phyloP scores from a whole-genome alignment of 2,797 vertebrate genomes.

The Lophotriccus pileatus region DNA sequence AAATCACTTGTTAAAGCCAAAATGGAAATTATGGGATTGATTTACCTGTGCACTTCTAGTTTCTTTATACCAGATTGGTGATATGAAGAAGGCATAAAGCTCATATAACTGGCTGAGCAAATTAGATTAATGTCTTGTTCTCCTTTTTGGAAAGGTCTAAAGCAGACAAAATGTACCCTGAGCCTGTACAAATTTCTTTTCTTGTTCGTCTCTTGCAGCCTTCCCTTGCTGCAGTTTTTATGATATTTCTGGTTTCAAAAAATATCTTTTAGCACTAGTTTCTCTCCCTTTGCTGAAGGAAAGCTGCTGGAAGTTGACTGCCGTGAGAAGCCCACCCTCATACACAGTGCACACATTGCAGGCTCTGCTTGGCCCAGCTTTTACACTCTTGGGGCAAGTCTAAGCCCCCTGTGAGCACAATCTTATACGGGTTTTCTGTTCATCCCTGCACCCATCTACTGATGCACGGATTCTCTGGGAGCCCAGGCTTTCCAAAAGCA shows the following conservation, averaged over 20 bases:
- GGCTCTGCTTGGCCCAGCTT: neutral
- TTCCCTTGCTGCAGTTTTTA: neutral
- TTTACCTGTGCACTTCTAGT: conserved; percentile 13
- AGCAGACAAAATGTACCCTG: conserved; percentile 29
- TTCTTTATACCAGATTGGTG: conserved; percentile 34
- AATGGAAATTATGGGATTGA: conserved; percentile 57
- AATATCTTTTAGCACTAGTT: neutral
- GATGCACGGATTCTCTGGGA: neutral
- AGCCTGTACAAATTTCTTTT: neutral
- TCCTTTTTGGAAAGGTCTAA: conserved; percentile 21
- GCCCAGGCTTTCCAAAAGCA: neutral
- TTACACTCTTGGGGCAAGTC: neutral
- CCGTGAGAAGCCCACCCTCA: neutral
- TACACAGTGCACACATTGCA: fast-evolving
- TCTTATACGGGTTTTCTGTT: neutral
- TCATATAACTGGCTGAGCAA: conserved; percentile 23
- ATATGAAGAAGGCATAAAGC: conserved; percentile 29
- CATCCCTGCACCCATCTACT: neutral
- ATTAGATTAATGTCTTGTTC: conserved; percentile 41
- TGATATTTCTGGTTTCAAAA: neutral
- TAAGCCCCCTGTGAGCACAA: neutral
- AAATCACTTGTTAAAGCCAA: conserved; percentile 59
- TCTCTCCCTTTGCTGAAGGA: neutral
- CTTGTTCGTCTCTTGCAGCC: neutral
- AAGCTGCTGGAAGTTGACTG: neutral